phyloP scores from a whole-genome alignment of 2,797 vertebrate species.

The Anguilla pacifica region DNA sequence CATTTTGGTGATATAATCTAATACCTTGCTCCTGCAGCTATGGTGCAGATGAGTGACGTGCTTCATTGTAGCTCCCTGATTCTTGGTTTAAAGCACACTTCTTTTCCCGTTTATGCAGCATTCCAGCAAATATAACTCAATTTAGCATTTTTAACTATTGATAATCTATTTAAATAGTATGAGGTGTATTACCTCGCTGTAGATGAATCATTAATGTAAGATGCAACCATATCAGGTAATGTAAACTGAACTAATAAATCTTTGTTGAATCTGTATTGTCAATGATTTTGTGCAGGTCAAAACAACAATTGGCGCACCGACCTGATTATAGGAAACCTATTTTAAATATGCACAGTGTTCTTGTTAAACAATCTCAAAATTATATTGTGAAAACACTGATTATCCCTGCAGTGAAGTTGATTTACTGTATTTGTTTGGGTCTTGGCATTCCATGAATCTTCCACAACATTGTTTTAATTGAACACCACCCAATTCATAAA shows the following conservation, averaged over 20 bases:
- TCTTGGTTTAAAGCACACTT: background rate
- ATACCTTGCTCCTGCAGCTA: background rate
- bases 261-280: background rate
- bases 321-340: no score
- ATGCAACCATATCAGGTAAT: background rate
- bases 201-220: background rate
- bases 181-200: background rate
- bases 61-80: background rate
- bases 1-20: slow-evolving; percentile 4
- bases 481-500: background rate
- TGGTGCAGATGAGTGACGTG: background rate
- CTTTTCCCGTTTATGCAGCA: background rate
- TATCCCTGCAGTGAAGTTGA: background rate
- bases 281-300: background rate
- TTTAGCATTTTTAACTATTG: no score
- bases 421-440: background rate
- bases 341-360: background rate
- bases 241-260: background rate
- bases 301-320: background rate
- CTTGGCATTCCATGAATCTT: background rate
- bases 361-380: background rate
- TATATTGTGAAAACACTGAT: background rate
- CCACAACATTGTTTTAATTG: background rate
- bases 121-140: background rate
- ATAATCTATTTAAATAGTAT: background rate